These are phyloP conservation scores for Fukomys damarensis DNA, from an alignment of 2,113 vertebrate species.

Conservation along the genomic window DNA sequence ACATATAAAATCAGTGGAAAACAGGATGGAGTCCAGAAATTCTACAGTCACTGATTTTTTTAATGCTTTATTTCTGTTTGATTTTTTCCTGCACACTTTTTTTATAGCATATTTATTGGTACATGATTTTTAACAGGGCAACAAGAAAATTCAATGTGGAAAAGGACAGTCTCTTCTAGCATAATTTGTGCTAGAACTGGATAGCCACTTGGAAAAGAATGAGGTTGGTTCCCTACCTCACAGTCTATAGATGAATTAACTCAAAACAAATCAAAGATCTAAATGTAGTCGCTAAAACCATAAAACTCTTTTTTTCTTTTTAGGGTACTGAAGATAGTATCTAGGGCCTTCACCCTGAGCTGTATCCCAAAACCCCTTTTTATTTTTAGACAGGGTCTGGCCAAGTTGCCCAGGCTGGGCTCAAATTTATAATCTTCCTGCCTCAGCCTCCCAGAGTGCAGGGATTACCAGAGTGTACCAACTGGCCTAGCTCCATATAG, in stretches of 20 bases:
- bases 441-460: neutral
- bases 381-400: neutral
- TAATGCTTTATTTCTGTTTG: no score
- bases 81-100: no score
- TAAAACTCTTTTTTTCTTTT: neutral
- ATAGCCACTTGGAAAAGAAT: neutral
- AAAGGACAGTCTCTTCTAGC: neutral
- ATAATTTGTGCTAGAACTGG: no score
- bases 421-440: neutral
- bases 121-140: neutral
- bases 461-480: neutral
- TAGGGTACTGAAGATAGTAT: neutral
- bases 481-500: neutral
- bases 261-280: neutral
- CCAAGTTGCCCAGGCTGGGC: neutral
- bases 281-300: neutral
- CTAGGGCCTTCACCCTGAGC: neutral
- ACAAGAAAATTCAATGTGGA: neutral
- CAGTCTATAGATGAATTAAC: neutral
- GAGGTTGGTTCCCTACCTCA: neutral
- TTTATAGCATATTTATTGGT: no score
- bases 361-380: neutral
- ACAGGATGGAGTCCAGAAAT: neutral
- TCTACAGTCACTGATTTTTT: neutral
- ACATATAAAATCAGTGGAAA: neutral